Percentiles rank a stretch among this genome's conserved stretches.
These are phyloP conservation scores for Spea multiplicata DNA, from an alignment of 2,113 vertebrate species.

Conservation along the genomic window DNA sequence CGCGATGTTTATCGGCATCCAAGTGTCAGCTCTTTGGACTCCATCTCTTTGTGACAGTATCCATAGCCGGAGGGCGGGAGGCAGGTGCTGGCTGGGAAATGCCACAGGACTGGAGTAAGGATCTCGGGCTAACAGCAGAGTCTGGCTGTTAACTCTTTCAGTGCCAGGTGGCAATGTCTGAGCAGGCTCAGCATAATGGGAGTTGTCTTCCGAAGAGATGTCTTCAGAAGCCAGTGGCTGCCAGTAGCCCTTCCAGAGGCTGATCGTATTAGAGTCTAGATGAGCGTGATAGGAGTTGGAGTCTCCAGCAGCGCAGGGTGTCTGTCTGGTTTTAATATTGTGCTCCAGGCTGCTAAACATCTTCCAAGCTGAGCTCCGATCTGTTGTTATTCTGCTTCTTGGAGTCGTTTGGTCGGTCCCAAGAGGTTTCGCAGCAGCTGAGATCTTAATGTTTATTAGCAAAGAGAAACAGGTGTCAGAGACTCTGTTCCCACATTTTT, in stretches of 20 bases:
- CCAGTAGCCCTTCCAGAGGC: background rate
- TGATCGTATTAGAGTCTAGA: background rate
- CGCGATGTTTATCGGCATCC: background rate
- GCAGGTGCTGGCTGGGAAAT: background rate
- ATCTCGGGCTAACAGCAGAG: background rate
- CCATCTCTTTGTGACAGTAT: background rate
- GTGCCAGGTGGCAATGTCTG: background rate
- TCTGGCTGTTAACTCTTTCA: background rate
- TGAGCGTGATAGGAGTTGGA: background rate
- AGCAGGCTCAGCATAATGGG: background rate
- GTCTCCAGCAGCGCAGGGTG: background rate
- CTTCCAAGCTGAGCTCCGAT: background rate
- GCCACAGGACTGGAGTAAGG: background rate
- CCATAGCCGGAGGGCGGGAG: background rate
- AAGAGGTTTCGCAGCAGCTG: slow-evolving; percentile 22
- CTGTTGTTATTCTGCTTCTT: too few species aligned
- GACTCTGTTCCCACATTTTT: too few species aligned
- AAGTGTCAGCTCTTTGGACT: too few species aligned
- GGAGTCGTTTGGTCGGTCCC: too few species aligned
- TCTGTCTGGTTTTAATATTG: too few species aligned
- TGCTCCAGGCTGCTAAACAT: background rate
- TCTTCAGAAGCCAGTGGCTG: background rate
- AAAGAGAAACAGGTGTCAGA: too few species aligned
- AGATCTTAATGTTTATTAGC: background rate
- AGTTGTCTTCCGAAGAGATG: too few species aligned